Conservation (phyloP, 2,113 vertebrate genomes). For the Arenaria interpres region DNA sequence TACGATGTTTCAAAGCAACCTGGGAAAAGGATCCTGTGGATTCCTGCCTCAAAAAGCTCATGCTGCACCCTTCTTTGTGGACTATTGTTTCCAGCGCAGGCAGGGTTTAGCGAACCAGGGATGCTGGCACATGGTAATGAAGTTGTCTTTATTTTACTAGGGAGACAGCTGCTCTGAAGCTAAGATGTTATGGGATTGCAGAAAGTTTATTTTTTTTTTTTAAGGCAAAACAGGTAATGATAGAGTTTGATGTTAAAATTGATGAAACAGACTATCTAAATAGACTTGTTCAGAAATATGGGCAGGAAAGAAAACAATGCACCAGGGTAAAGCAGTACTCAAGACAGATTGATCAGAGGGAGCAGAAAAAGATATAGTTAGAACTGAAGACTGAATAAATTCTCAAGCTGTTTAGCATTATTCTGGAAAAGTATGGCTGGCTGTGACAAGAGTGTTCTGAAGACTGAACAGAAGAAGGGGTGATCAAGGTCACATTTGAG, state of each 20-base stretch:
- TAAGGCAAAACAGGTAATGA: slow-evolving; percentile 38
- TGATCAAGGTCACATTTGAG: slow-evolving; percentile 27
- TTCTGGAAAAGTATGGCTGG: not conserved
- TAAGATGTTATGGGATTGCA: not conserved
- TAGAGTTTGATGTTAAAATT: slow-evolving; percentile 48
- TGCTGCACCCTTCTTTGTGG: not conserved
- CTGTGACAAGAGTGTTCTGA: slow-evolving; percentile 8
- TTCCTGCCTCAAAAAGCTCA: rapidly evolving
- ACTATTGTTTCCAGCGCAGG: not conserved
- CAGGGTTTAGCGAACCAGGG: not conserved
- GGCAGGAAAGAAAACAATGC: slow-evolving; percentile 34
- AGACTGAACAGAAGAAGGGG: not conserved
- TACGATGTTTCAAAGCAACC: not conserved
- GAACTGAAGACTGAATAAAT: slow-evolving; percentile 49
- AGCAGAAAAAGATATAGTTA: slow-evolving; percentile 8
- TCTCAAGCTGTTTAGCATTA: slow-evolving; percentile 4
- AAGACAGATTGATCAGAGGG: slow-evolving; percentile 42
- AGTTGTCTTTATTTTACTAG: not conserved
- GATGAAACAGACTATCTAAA: slow-evolving; percentile 65
- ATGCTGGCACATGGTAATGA: not conserved
- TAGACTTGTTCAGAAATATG: slow-evolving; percentile 28
- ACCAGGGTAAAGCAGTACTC: not conserved
- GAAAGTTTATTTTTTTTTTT: not conserved
- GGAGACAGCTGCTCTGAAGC: slow-evolving; percentile 32
- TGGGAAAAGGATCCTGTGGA: not conserved